A percentile compares a stretch with the other conserved stretches of the same genome.
These are phyloP conservation scores for Phenacoccus solenopsis DNA, from an alignment of 1,140 invertebrate genomes.

Conservation along the genomic window DNA sequence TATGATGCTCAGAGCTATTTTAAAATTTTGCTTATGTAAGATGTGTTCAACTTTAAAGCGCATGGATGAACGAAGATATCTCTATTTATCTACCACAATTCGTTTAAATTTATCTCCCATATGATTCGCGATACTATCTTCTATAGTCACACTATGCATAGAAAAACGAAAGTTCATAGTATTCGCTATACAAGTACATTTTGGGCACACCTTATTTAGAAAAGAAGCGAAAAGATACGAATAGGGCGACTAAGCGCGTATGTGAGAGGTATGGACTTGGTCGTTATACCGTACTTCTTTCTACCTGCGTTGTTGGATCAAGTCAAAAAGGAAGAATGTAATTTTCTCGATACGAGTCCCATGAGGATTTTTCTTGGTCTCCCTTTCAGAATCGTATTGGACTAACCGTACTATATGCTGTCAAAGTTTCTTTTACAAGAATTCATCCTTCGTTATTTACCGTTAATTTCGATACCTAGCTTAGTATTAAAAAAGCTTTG, in stretches of 20 bases:
- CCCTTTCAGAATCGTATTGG: not conserved
- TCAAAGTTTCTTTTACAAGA: constrained; percentile 9
- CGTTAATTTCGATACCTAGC: constrained; percentile 5
- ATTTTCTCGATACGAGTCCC: constrained; percentile 15
- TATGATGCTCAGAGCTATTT: too few relatives aligned
- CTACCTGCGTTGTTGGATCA: constrained; percentile 16
- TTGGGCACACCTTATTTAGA: not conserved
- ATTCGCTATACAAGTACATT: not conserved
- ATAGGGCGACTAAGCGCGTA: not conserved
- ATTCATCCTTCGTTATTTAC: constrained; percentile 11
- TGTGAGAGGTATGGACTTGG: constrained; percentile 5
- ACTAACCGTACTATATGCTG: constrained; percentile 6
- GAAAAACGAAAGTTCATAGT: not conserved
- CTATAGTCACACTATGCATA: too few relatives aligned
- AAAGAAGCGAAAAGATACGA: not conserved
- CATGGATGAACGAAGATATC: too few relatives aligned
- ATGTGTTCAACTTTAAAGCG: too few relatives aligned
- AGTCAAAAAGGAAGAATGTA: constrained; percentile 18
- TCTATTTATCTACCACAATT: too few relatives aligned
- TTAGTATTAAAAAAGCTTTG: not conserved
- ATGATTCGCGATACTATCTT: too few relatives aligned
- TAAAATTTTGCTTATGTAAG: too few relatives aligned
- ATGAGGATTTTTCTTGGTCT: constrained; percentile 15
- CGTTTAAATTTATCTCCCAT: too few relatives aligned
- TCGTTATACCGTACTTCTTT: constrained; percentile 12